Conservation (phyloP, 2,888 invertebrate genomes). For the Conistra vaccinii region DNA sequence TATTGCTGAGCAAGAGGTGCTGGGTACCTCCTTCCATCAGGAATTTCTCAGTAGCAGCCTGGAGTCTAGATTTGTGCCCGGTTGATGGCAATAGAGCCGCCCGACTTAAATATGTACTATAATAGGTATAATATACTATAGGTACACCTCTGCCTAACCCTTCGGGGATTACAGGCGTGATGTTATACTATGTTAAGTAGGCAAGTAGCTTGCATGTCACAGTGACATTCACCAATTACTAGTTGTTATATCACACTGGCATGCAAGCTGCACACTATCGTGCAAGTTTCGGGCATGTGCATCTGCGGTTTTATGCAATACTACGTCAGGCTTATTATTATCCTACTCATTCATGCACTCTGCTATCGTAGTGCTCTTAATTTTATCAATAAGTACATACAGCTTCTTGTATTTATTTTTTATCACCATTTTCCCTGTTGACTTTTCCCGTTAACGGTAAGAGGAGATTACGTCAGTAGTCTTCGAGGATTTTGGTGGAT, state of each 20-base stretch:
- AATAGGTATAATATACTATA: too few relatives aligned
- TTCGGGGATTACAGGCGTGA: too few relatives aligned
- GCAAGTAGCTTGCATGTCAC: not conserved
- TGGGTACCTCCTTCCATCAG: too few relatives aligned
- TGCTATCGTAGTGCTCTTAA: conserved; percentile 15
- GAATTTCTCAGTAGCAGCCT: too few relatives aligned
- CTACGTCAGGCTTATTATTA: conserved; percentile 31
- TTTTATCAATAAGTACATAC: conserved; percentile 21
- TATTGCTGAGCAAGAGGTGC: too few relatives aligned
- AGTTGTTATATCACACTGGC: not conserved
- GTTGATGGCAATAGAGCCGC: too few relatives aligned
- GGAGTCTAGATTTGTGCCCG: too few relatives aligned
- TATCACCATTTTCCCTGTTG: conserved; percentile 20
- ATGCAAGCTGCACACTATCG: not conserved
- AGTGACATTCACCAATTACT: not conserved
- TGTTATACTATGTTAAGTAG: too few relatives aligned
- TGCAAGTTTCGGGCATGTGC: not conserved
- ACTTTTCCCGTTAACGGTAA: conserved; percentile 4
- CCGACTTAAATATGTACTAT: too few relatives aligned
- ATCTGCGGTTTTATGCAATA: conserved; percentile 4
- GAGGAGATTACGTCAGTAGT: conserved; percentile 3
- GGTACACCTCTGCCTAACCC: too few relatives aligned
- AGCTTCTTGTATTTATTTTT: not conserved
- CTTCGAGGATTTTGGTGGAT: conserved; percentile 11
- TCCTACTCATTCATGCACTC: conserved; percentile 50